These are phyloP conservation scores for Orthonyx spaldingii DNA, from an alignment of 2,113 vertebrate species.

Conservation along the genomic window DNA sequence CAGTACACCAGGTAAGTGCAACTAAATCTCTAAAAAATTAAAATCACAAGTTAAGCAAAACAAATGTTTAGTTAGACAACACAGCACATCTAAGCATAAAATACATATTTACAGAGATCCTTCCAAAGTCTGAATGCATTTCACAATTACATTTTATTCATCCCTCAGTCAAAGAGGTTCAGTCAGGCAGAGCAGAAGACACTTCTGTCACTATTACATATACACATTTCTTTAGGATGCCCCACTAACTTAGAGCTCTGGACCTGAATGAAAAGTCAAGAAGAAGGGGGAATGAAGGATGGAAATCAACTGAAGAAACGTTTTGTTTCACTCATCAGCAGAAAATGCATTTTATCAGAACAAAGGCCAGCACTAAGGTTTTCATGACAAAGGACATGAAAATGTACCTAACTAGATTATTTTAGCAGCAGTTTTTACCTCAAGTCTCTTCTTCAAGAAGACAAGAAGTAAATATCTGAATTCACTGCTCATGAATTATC, in stretches of 20 bases:
- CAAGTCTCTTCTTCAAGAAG: neutral
- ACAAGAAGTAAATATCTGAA: neutral
- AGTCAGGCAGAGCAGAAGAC: neutral
- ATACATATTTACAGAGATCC: neutral
- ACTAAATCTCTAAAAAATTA: neutral
- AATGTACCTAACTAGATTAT: neutral
- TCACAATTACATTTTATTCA: neutral
- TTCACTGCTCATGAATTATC: neutral
- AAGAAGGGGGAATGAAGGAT: neutral
- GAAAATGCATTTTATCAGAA: conserved; percentile 17
- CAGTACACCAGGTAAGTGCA: neutral
- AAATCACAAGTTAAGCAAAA: neutral
- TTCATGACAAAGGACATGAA: neutral
- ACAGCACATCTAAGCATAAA: neutral
- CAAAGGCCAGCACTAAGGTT: neutral
- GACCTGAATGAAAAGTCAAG: conserved; percentile 9
- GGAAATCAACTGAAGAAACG: conserved; percentile 38
- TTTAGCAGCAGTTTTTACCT: neutral
- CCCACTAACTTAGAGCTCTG: neutral
- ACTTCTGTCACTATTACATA: neutral
- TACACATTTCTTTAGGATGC: neutral
- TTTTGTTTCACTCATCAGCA: conserved; percentile 9
- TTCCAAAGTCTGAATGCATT: neutral
- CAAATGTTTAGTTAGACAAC: neutral
- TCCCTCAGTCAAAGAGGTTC: neutral